A percentile compares a stretch with the other conserved stretches of the same genome.
Evolutionary conservation across 2,113 vertebrate species (phyloP).

Genomic region (Malurus cyaneus): DNA sequence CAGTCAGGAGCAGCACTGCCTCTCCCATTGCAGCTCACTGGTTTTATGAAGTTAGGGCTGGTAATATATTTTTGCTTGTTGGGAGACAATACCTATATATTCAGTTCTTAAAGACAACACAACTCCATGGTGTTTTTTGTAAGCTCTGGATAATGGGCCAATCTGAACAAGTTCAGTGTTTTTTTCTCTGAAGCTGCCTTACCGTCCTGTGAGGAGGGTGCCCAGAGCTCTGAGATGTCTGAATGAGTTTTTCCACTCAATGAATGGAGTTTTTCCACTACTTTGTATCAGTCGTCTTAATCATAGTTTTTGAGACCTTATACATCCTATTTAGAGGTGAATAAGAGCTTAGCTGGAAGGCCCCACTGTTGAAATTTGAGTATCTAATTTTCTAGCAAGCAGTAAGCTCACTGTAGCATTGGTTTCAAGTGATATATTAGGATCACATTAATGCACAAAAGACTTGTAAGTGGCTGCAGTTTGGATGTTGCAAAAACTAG

Average conservation of each 20-base stretch:
- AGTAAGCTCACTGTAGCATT: neutral
- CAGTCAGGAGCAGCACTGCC: neutral
- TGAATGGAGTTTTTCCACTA: neutral
- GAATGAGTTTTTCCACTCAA: neutral
- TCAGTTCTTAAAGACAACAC: neutral
- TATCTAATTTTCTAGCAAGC: neutral
- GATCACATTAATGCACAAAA: neutral
- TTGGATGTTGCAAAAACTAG: neutral
- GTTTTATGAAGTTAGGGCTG: neutral
- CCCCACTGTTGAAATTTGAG: neutral
- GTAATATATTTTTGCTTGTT: neutral
- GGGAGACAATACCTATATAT: neutral
- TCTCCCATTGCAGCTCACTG: neutral
- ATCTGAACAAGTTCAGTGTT: neutral
- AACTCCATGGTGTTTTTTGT: neutral
- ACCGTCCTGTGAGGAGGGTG: neutral
- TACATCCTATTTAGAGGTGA: neutral
- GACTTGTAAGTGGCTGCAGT: neutral
- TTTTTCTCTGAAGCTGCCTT: neutral
- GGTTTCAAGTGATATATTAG: neutral
- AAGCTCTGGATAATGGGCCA: neutral
- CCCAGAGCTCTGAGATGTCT: neutral
- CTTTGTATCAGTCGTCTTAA: neutral
- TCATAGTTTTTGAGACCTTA: neutral
- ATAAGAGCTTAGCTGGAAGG: neutral